Percentiles rank a stretch among this genome's conserved stretches.
These are phyloP conservation scores for Amphimedon queenslandica DNA, from an alignment of 37 sponge, comb jelly and placozoan species.

Conservation along the genomic window DNA sequence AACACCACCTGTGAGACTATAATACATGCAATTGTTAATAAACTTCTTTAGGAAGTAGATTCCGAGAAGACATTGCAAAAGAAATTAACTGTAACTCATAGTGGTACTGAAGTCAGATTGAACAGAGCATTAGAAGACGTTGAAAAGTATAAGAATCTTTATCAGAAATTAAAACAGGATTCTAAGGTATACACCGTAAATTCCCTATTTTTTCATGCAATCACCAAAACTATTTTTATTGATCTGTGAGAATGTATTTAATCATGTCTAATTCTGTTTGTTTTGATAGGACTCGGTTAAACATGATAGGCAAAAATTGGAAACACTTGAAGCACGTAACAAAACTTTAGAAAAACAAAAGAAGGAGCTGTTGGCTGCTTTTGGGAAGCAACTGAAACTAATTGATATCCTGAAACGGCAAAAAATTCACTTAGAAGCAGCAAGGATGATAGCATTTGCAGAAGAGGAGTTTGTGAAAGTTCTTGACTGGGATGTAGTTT, in stretches of 20 bases:
- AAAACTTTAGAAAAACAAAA: slow-evolving; percentile 89
- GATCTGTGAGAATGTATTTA: too few species aligned
- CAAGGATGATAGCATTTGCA: slow-evolving; percentile 87
- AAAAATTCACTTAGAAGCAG: slow-evolving; percentile 98
- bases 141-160: slow-evolving; percentile 76
- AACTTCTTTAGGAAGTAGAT: slow-evolving; percentile 69
- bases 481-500: slow-evolving; percentile 82
- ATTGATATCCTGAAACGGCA: slow-evolving; percentile 96
- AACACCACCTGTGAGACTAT: too few species aligned
- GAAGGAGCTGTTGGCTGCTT: slow-evolving; percentile 86
- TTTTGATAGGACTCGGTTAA: slow-evolving; percentile 65
- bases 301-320: slow-evolving; percentile 60
- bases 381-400: slow-evolving; percentile 96
- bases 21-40: neutral
- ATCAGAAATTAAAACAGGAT: slow-evolving; percentile 60
- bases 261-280: too few species aligned
- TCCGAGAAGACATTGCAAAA: slow-evolving; percentile 61
- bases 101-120: slow-evolving; percentile 84
- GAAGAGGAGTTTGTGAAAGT: slow-evolving; percentile 97
- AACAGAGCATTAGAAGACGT: slow-evolving; percentile 94
- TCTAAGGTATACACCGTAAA: slow-evolving; percentile 69
- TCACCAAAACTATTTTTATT: too few species aligned
- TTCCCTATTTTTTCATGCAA: too few species aligned
- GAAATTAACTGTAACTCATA: slow-evolving; percentile 65
- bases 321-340: slow-evolving; percentile 59